These are phyloP conservation scores for Schrankia costaestrigalis DNA, from an alignment of 2,888 invertebrate genomes.

Conservation along the genomic window DNA sequence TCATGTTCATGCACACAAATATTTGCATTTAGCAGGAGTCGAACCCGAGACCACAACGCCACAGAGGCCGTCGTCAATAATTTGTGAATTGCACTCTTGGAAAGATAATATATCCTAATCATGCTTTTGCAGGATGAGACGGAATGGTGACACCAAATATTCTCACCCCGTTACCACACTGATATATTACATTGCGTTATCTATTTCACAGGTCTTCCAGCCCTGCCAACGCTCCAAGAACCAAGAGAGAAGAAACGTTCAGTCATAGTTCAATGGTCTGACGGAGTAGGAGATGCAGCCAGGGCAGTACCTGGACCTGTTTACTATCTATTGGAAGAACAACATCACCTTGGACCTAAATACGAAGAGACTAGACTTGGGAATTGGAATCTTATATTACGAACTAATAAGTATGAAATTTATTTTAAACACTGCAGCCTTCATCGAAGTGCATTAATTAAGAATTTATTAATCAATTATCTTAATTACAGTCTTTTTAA, in stretches of 20 bases:
- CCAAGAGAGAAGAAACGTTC: constrained; percentile 78
- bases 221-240: constrained; percentile 81
- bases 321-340: constrained; percentile 84
- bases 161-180: too few relatives aligned
- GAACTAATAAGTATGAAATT: constrained; percentile 72
- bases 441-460: neutral
- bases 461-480: neutral
- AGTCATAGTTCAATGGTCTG: constrained; percentile 69
- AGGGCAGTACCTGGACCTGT: constrained; percentile 66
- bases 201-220: constrained; percentile 77
- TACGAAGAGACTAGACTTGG: constrained; percentile 83
- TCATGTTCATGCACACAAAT: too few relatives aligned
- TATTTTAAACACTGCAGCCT: neutral
- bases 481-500: too few relatives aligned
- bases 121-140: too few relatives aligned
- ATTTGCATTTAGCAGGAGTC: too few relatives aligned
- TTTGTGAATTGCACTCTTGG: too few relatives aligned
- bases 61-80: too few relatives aligned
- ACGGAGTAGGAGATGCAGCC: constrained; percentile 66
- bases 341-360: constrained; percentile 84
- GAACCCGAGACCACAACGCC: too few relatives aligned
- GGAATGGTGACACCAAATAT: too few relatives aligned
- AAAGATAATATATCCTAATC: too few relatives aligned
- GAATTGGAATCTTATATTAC: constrained; percentile 81
- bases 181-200: too few relatives aligned